Evolutionary conservation across 2,113 vertebrate genomes (phyloP), one percentile per base, ranked within the genome.

Genomic region (Takifugu bimaculatus): DNA sequence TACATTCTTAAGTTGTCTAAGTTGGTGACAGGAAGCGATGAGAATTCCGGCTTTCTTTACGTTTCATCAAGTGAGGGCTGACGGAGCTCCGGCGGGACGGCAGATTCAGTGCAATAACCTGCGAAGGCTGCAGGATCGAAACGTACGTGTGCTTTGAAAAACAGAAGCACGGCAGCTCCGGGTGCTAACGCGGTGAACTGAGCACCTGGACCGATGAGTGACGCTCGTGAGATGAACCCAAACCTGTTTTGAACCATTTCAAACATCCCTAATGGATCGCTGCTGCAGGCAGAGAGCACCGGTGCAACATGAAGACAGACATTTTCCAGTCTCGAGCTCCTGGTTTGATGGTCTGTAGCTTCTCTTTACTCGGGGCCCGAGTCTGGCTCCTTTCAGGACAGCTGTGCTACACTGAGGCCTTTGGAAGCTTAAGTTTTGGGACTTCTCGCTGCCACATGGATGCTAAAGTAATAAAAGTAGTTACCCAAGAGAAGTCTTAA

Each of bases 281-380:
- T 66, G 75, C 78, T 75, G 74, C 82, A 88, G 84, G 86, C 81
- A 82, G 81, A 80, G 75, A 79, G 80, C 81, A 84, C 86, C 76
- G 60, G 79, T 62, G 58, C 76, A 50, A 56, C 56, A 58, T 35
- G 42, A 26, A 12, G 13, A 3, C 44, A 15, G 47, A 49, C 15
- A 20, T 15, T 15, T 49, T 49, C 47, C 47, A 25, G 25, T 11
- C 52, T 13, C 49, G 27, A 54, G 26, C 67, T 60, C 70, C 49
- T 49, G 44, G 1, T 50, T 42, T 4, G 2, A 20, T 13, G 11
- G 20, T 45, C 12, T 13, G 3, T 44, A 29, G 50, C 39, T 57
- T 56, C 39, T 11, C 43, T 25, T 50, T 48, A 2, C 6, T 6
- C 3, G 6, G 10, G 6, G 11, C 13, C 9, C 7, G 70, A 64